A percentile compares a stretch with the other conserved stretches of the same genome.
These are phyloP conservation scores for Pentamera pediparva DNA, from an alignment of 53 echinoderm and acorn worm species.

Conservation along the genomic window DNA sequence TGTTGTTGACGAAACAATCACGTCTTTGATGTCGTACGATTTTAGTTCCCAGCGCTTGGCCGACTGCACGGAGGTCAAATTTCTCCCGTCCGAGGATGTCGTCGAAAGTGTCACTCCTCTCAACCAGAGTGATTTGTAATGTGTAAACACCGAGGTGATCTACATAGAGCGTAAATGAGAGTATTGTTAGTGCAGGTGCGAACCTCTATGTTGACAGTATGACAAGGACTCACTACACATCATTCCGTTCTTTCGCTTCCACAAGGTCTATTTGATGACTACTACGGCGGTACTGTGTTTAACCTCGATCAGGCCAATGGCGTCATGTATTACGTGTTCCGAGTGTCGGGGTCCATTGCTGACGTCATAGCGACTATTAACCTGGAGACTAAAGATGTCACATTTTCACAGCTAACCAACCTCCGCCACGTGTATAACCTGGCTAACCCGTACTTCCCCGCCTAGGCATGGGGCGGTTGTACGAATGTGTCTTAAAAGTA, in stretches of 20 bases:
- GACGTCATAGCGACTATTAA: slow-evolving; percentile 74
- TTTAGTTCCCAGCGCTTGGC: too few relatives aligned
- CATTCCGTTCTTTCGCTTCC: not conserved
- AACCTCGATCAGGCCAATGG: slow-evolving; percentile 73
- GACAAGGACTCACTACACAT: not conserved
- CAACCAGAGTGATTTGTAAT: too few relatives aligned
- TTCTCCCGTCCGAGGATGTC: too few relatives aligned
- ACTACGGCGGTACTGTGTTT: slow-evolving; percentile 67
- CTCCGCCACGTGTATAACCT: slow-evolving; percentile 68
- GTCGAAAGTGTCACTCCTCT: too few relatives aligned
- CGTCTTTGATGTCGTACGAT: too few relatives aligned
- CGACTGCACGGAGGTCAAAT: too few relatives aligned
- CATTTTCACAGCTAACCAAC: slow-evolving; percentile 60
- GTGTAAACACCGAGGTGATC: too few relatives aligned
- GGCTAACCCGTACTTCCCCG: slow-evolving; percentile 32
- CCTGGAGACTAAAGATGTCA: slow-evolving; percentile 42
- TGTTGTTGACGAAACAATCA: too few relatives aligned
- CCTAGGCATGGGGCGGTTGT: not conserved
- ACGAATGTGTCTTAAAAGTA: not conserved
- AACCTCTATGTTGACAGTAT: too few relatives aligned
- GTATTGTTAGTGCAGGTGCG: too few relatives aligned
- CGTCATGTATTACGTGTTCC: slow-evolving; percentile 68
- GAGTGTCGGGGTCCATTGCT: slow-evolving; percentile 45
- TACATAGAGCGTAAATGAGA: too few relatives aligned
- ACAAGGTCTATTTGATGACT: slow-evolving; percentile 61